Evolutionary conservation across 2,113 vertebrate species (phyloP).

Genomic region (Lates calcarifer): DNA sequence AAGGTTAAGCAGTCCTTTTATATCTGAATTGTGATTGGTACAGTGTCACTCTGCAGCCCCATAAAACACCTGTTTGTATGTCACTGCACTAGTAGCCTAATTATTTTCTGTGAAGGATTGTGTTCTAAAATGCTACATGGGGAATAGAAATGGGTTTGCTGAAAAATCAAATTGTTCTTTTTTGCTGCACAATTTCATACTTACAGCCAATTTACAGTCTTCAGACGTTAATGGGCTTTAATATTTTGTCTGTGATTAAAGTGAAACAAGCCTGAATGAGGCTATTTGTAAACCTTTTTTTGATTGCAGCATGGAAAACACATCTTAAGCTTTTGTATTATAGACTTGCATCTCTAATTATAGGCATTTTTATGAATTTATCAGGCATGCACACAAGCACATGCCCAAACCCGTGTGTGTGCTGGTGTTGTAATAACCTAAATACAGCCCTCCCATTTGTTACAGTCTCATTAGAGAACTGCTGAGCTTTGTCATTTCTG

Average conservation of each 20-base stretch:
- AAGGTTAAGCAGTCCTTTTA: not conserved
- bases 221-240: not conserved
- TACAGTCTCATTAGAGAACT: constrained; percentile 75
- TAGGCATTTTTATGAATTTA: constrained; percentile 40
- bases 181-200: not conserved
- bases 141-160: not conserved
- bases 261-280: not conserved
- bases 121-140: not conserved
- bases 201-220: not conserved
- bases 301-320: not conserved
- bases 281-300: not conserved
- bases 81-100: not conserved
- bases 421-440: constrained; percentile 58
- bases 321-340: not conserved
- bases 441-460: constrained; percentile 71
- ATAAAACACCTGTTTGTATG: constrained; percentile 2
- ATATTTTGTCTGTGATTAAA: constrained; percentile 1
- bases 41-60: not conserved
- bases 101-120: constrained; percentile 6
- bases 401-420: constrained; percentile 40
- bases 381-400: constrained; percentile 42
- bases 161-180: not conserved
- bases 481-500: constrained; percentile 75
- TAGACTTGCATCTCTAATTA: constrained; percentile 27
- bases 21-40: not conserved